These are phyloP conservation scores for Baryphthengus martii DNA, from an alignment of 2,113 vertebrate species.

Conservation along the genomic window DNA sequence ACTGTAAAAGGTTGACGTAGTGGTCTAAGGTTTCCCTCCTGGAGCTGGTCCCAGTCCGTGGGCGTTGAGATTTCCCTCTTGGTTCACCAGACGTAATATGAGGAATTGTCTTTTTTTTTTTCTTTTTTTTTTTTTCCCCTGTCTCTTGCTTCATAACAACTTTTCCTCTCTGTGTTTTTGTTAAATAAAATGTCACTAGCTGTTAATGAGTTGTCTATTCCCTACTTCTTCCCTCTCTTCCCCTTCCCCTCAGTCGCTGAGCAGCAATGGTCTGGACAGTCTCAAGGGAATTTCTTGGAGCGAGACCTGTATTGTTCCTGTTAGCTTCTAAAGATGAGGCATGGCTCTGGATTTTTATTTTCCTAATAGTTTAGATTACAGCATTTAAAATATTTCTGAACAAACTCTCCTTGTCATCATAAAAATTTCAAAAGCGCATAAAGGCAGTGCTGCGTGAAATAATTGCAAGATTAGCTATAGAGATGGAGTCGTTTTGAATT, in stretches of 20 bases:
- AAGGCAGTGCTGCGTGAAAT: background rate
- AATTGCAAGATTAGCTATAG: constrained; percentile 1
- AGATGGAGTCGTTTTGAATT: background rate
- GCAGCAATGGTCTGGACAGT: constrained; percentile 51
- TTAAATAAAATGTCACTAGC: constrained; percentile 73
- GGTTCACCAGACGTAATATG: constrained; percentile 85
- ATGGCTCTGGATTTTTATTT: background rate
- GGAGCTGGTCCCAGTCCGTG: constrained; percentile 82
- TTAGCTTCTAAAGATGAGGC: constrained; percentile 23
- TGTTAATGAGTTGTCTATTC: constrained; percentile 70
- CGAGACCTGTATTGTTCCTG: constrained; percentile 19
- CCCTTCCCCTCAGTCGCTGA: constrained; percentile 21
- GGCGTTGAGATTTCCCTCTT: constrained; percentile 86
- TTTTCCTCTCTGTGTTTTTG: constrained; percentile 67
- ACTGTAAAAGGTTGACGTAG: constrained; percentile 83
- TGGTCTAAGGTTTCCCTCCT: constrained; percentile 90
- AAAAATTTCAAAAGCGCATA: constrained; percentile 8
- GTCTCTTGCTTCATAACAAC: constrained; percentile 70
- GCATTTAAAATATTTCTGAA: constrained; percentile 16
- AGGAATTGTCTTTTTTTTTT: constrained; percentile 75
- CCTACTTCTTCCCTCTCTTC: constrained; percentile 27
- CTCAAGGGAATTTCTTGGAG: constrained; percentile 54
- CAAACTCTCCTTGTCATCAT: constrained; percentile 21
- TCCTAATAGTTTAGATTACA: constrained; percentile 26
- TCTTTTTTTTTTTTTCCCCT: constrained; percentile 10